phyloP scores from a whole-genome alignment of 2,113 vertebrate genomes.

The Malurus elegans region DNA sequence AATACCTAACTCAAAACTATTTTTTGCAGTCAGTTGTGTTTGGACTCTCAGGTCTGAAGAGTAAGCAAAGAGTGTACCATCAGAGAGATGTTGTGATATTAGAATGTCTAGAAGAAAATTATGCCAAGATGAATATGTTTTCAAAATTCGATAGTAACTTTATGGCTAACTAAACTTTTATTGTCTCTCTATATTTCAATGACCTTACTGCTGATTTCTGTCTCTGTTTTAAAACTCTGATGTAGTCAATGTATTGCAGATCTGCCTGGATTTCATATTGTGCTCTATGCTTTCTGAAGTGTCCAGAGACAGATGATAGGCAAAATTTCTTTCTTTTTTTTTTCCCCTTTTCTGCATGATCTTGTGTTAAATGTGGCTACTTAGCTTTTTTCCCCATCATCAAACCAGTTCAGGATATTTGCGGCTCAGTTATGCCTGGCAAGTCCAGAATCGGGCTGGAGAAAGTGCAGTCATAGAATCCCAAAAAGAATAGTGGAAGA shows the following conservation, averaged over 20 bases:
- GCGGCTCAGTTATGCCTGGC: neutral
- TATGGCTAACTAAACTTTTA: neutral
- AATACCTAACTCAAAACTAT: neutral
- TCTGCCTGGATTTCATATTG: neutral
- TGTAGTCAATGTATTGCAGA: neutral
- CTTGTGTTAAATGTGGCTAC: neutral
- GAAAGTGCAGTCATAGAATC: neutral
- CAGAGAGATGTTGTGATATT: neutral
- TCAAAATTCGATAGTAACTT: neutral
- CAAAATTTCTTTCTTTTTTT: neutral
- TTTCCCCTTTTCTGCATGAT: neutral
- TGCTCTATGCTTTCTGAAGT: neutral
- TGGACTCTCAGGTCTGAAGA: neutral
- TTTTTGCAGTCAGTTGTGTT: neutral
- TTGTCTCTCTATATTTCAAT: neutral
- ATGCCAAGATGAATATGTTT: neutral
- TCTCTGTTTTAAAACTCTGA: neutral
- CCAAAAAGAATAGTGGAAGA: neutral
- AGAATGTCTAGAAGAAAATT: neutral
- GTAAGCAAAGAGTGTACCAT: neutral
- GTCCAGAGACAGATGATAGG: neutral
- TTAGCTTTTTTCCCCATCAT: neutral
- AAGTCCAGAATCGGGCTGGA: neutral
- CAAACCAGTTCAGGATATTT: neutral
- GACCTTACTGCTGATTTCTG: neutral